Conservation (phyloP, 2,113 vertebrate species). For the Lophius piscatorius region DNA sequence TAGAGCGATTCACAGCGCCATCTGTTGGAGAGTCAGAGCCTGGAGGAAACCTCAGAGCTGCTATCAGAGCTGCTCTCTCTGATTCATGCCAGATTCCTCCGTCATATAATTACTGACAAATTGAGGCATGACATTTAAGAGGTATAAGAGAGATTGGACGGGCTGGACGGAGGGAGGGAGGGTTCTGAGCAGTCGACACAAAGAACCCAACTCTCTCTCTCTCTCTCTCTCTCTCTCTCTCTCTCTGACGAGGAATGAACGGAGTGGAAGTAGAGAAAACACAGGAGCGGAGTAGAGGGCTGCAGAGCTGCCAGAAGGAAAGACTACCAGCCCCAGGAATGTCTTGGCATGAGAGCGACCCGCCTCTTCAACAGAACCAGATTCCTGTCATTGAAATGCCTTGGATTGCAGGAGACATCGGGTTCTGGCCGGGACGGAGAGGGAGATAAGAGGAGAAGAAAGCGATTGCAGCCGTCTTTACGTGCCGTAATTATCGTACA, state of each 20-base stretch:
- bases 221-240: constrained; percentile 4
- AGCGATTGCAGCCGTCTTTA: constrained; percentile 22
- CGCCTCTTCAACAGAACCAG: constrained; percentile 58
- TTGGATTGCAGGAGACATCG: constrained; percentile 47
- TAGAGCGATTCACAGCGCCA: constrained; percentile 72
- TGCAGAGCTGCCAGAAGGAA: constrained; percentile 50
- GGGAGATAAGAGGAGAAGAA: constrained; percentile 45
- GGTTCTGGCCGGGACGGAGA: constrained; percentile 19
- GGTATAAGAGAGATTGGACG: constrained; percentile 26
- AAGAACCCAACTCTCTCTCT: constrained; percentile 7
- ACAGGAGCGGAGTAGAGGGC: constrained; percentile 21
- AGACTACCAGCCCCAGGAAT: constrained; percentile 69
- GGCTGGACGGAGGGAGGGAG: constrained; percentile 2
- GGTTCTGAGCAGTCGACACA: constrained; percentile 13
- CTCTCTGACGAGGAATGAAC: constrained; percentile 8
- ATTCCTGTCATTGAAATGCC: constrained; percentile 62
- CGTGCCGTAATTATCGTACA: constrained; percentile 28
- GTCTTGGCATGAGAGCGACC: constrained; percentile 56
- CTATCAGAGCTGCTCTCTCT: constrained; percentile 36
- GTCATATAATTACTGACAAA: constrained; percentile 44
- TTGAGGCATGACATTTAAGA: constrained; percentile 36
- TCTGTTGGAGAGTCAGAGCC: constrained; percentile 69
- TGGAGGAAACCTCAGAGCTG: constrained; percentile 25
- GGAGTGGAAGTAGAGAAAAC: constrained; percentile 16
- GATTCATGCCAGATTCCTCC: constrained; percentile 25